phyloP scores from a whole-genome alignment of 2,888 invertebrate species.

The Pseudoips prasinana region DNA sequence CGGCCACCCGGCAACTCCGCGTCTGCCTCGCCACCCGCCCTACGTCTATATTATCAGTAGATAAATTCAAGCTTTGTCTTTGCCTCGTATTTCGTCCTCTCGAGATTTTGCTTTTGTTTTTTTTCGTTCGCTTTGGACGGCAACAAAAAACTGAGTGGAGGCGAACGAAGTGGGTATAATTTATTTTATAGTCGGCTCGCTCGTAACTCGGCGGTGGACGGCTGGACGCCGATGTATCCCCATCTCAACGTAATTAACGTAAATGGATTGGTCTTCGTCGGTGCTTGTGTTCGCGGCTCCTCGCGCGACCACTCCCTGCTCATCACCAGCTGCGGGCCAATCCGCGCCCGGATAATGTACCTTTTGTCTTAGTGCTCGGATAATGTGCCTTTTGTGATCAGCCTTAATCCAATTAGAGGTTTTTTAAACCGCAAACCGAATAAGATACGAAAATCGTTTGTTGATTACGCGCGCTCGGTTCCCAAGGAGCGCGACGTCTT shows the following conservation, averaged over 20 bases:
- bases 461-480: conserved; percentile 65
- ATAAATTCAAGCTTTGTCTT: conserved; percentile 82
- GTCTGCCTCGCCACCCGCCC: conserved; percentile 73
- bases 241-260: conserved; percentile 79
- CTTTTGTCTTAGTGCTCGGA: conserved; percentile 27
- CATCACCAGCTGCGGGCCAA: conserved; percentile 37
- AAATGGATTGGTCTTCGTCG: conserved; percentile 78
- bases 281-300: conserved; percentile 55
- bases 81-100: conserved; percentile 81
- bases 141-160: conserved; percentile 80
- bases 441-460: conserved; percentile 61
- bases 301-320: conserved; percentile 51
- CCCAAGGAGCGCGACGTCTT: conserved; percentile 64
- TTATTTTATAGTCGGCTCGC: conserved; percentile 81
- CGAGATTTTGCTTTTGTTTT: conserved; percentile 76
- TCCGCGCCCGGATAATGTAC: conserved; percentile 28
- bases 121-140: conserved; percentile 60
- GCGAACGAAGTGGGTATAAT: conserved; percentile 82
- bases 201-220: conserved; percentile 81
- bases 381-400: conserved; percentile 31
- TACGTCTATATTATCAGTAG: conserved; percentile 83
- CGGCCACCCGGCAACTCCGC: conserved; percentile 71
- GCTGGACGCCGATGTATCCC: conserved; percentile 81
- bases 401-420: conserved; percentile 60
- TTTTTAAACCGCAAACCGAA: conserved; percentile 67